Base-by-base conservation (phyloP, 2,888 invertebrate genomes). In the Anthrax anthrax region DNA sequence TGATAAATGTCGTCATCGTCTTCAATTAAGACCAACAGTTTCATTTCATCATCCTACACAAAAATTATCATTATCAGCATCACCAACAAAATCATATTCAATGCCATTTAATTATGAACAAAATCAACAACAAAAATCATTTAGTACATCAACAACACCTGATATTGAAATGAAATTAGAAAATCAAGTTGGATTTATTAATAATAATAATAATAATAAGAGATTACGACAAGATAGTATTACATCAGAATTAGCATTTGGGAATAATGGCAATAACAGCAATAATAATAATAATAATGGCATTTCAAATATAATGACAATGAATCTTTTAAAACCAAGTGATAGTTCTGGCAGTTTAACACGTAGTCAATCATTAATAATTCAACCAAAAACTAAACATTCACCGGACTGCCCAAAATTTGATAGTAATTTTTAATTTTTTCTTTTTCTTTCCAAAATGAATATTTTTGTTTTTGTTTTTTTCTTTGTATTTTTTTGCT, bases 391-490 rank as follows among this genome's bases (percentile, higher is more conserved):
- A 46, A 47, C 47, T 14, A 46, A 43, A 46, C 51, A 51, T 48
- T 48, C 51, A 40, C 51, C 51, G 2, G 39, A 42, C 19, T 51
- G 51, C 34, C 44, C 39, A 27, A 48, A 51, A 34, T 48, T 44
- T 37, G 43, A 43, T 16, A 44, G 49, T 45, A 43, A 47, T 47
- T 51, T 51, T 37, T 51, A 47, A 51, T 41, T 34, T 40, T n/a
- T n/a, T n/a, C n/a, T n/a, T n/a, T n/a, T n/a, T n/a, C n/a, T n/a
- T n/a, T n/a, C n/a, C n/a, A 27, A 27, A 27, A 27, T 27, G 23
- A 27, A 27, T 27, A 8, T 2, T 27, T 27, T 27, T 27, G 1
- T 27, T 8, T 27, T 27, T 27, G 23, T 27, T 27, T 27, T 27
- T 8, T 27, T 27, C 9, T 27, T n/a, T n/a, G n/a, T n/a, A n/a